A percentile compares a stretch with the other conserved stretches of the same genome.
These are phyloP conservation scores for Drosophila hawaiiensis DNA, from an alignment of 2,888 invertebrate species.

Conservation along the genomic window DNA sequence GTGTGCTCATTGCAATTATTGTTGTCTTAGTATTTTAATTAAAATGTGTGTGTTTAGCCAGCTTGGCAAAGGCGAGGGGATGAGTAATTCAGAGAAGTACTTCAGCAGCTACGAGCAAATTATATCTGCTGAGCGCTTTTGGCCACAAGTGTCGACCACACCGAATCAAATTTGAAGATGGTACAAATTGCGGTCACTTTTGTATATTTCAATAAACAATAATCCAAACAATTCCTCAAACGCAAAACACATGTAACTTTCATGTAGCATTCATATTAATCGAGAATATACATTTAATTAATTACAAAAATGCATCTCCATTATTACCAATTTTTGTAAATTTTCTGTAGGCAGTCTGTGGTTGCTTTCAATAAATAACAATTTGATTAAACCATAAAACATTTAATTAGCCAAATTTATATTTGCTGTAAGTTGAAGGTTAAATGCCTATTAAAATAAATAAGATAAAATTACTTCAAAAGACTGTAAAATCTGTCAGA, in stretches of 20 bases:
- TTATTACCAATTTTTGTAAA: too few relatives aligned
- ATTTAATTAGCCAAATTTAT: not conserved
- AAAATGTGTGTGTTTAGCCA: slow-evolving; percentile 68
- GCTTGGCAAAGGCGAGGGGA: not conserved
- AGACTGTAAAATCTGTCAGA: not conserved
- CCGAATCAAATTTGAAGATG: slow-evolving; percentile 37
- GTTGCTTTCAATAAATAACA: not conserved
- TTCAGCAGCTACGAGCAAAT: slow-evolving; percentile 32
- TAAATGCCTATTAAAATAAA: not conserved
- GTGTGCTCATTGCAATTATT: slow-evolving; percentile 58
- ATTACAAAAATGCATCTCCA: not conserved
- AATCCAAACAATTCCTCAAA: slow-evolving; percentile 16
- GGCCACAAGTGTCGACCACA: slow-evolving; percentile 53
- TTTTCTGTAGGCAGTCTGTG: not conserved
- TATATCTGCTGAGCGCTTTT: slow-evolving; percentile 29
- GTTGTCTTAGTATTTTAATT: slow-evolving; percentile 79
- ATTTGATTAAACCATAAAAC: not conserved
- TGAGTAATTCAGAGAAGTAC: not conserved
- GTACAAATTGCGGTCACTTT: slow-evolving; percentile 47
- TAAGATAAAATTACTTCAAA: not conserved
- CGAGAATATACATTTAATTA: slow-evolving; percentile 3
- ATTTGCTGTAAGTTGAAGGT: not conserved
- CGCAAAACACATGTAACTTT: slow-evolving; percentile 8
- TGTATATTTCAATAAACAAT: slow-evolving; percentile 13
- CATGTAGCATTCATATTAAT: slow-evolving; percentile 19